Percentiles rank a stretch among this genome's conserved stretches.
Conservation (phyloP, 1,140 invertebrate genomes). For the Platorchestia sp. region DNA sequence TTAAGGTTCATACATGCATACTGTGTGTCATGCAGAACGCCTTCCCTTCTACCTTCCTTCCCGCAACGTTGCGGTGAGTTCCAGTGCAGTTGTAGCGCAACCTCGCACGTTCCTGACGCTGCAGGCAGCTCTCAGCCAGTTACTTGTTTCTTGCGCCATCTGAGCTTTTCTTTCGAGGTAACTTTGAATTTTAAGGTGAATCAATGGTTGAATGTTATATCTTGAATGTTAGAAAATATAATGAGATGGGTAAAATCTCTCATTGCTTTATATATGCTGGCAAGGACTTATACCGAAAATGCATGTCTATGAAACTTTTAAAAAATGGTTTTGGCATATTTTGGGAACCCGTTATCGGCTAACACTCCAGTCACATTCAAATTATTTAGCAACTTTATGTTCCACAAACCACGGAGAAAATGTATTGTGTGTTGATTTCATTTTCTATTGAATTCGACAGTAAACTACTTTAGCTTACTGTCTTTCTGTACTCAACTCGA, state of each 20-base stretch:
- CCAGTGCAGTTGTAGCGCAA: too few relatives aligned
- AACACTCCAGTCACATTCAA: neutral
- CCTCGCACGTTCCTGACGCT: too few relatives aligned
- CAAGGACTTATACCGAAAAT: too few relatives aligned
- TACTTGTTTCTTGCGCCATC: neutral
- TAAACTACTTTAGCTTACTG: neutral
- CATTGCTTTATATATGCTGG: neutral
- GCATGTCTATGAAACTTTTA: neutral
- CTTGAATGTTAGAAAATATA: neutral
- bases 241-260: neutral
- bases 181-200: too few relatives aligned
- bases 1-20: neutral
- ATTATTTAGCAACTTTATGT: neutral
- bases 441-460: too few relatives aligned
- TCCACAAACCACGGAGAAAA: neutral
- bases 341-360: neutral
- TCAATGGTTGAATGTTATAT: neutral
- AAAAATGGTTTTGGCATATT: neutral
- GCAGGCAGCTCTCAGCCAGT: neutral
- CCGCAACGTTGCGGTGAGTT: too few relatives aligned
- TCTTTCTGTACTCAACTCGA: neutral
- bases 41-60: neutral
- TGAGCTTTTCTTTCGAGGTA: too few relatives aligned
- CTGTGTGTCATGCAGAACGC: neutral
- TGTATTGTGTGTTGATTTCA: neutral